Base-by-base conservation (phyloP, 2,888 invertebrate species). In the Drosophila longiperda region DNA sequence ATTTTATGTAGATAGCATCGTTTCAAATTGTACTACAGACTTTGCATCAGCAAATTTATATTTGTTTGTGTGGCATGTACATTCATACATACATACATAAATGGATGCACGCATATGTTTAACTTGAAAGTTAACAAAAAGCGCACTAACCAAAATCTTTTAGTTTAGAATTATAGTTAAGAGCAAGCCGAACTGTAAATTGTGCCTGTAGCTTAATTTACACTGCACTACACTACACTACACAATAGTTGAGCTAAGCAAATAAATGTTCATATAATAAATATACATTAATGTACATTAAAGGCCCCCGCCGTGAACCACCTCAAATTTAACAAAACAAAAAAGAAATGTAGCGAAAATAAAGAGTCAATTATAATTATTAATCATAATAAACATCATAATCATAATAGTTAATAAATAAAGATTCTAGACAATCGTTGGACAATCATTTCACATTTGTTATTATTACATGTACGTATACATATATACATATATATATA, bases 381-480 rank as follows among this genome's bases (percentile, higher is more conserved):
- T 54, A 50, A 42, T 59, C 58, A 48, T 57, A 53, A 60, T 66
- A 36, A 53, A 59, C 53, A 55, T 49, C n/a, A 57, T 60, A 59
- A 55, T 62, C 17, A 60, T 63, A 78, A 53, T 53, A 66, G 73
- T 78, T 63, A 78, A 76, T 76, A 76, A 76, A 76, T 78, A 76
- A 76, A 73, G 67, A 75, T 78, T 75, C 73, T 75, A 57, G 33
- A 61, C 58, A 77, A 75, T 78, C 77, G 80, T 75, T 78, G 75
- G 75, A 78, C 78, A 78, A 76, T 80, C 64, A 76, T 68, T 80
- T 78, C 80, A 78, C 78, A 78, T 80, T 78, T 76, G 72, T 80
- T 80, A 72, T 80, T 76, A 75, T 66, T 72, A 70, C 59, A 78
- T 72, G 66, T 40, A 52, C 6, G 32, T 49, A 42, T 12, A 20